Evolutionary conservation across 2,888 invertebrate species (phyloP).

Genomic region (Phyllotreta striolata): DNA sequence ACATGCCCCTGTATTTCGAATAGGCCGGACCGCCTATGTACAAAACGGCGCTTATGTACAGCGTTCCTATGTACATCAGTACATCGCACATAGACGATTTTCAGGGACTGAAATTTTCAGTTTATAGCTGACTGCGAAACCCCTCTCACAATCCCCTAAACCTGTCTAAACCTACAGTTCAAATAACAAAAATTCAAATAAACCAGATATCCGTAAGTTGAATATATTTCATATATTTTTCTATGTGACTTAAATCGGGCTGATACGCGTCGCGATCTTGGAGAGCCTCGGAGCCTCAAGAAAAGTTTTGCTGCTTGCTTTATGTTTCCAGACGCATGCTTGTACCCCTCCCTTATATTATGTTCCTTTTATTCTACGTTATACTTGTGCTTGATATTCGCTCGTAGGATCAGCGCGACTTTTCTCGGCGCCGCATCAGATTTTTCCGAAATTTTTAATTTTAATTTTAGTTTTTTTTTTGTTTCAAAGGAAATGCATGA

Average conservation of each 20-base stretch:
- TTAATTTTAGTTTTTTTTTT: too few species aligned
- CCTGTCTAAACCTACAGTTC: slow-evolving; percentile 63
- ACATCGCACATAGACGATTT: slow-evolving; percentile 43
- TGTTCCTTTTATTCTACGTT: too few species aligned
- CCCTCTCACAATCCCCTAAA: slow-evolving; percentile 58
- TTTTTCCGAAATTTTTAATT: too few species aligned
- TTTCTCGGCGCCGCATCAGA: too few species aligned
- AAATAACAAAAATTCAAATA: slow-evolving; percentile 49
- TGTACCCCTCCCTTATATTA: slow-evolving; percentile 1
- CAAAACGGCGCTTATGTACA: slow-evolving; percentile 31
- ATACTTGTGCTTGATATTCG: too few species aligned
- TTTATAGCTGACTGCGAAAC: slow-evolving; percentile 63
- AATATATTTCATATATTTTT: slow-evolving; percentile 9
- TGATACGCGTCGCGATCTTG: slow-evolving; percentile 8
- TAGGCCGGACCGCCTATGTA: slow-evolving; percentile 50
- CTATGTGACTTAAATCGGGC: slow-evolving; percentile 12
- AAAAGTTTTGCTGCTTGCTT: slow-evolving; percentile 14
- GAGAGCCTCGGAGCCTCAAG: slow-evolving; percentile 15
- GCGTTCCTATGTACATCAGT: slow-evolving; percentile 40
- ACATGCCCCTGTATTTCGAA: slow-evolving; percentile 44
- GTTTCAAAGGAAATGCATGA: too few species aligned
- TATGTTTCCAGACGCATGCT: slow-evolving; percentile 25
- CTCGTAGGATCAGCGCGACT: too few species aligned
- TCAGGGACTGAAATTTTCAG: slow-evolving; percentile 58
- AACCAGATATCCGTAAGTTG: slow-evolving; percentile 52